Conservation (phyloP, 2,888 invertebrate species). For the Andrena chrysosceles region DNA sequence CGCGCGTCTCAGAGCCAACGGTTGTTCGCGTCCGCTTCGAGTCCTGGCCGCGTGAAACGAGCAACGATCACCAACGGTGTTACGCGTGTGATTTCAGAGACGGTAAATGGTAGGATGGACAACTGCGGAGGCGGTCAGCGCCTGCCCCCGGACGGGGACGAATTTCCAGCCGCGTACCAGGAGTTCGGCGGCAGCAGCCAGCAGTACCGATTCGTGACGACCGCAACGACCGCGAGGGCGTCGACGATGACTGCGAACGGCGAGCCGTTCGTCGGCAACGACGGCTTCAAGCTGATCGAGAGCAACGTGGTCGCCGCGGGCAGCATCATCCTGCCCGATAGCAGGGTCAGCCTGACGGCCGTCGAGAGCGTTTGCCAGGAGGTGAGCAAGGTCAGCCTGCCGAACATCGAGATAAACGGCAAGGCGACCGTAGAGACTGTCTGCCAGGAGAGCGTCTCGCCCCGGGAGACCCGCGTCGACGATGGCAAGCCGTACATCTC, state of each 20-base stretch:
- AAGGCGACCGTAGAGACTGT: conserved; percentile 41
- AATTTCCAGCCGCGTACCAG: conserved; percentile 90
- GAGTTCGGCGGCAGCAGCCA: conserved; percentile 85
- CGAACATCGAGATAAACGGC: conserved; percentile 59
- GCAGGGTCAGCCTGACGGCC: conserved; percentile 41
- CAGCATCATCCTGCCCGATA: conserved; percentile 55
- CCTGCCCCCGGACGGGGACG: conserved; percentile 93
- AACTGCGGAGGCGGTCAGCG: conserved; percentile 88
- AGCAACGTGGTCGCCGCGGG: conserved; percentile 60
- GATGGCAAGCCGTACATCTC: conserved; percentile 32
- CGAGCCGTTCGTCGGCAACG: conserved; percentile 67
- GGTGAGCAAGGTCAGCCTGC: conserved; percentile 40
- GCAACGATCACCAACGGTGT: neutral
- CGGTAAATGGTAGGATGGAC: conserved; percentile 85
- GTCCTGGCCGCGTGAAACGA: neutral
- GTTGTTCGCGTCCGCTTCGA: neutral
- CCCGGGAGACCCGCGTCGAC: conserved; percentile 27
- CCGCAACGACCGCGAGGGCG: conserved; percentile 56
- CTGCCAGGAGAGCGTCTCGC: conserved; percentile 41
- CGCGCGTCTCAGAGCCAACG: neutral
- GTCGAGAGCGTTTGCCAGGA: conserved; percentile 60
- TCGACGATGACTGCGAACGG: conserved; percentile 59
- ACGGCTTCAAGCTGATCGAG: conserved; percentile 68
- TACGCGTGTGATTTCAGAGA: conserved; percentile 56
- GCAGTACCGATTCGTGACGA: conserved; percentile 70